Conservation (phyloP, 2,113 vertebrate species). For the Apistogramma diplotaenia region DNA sequence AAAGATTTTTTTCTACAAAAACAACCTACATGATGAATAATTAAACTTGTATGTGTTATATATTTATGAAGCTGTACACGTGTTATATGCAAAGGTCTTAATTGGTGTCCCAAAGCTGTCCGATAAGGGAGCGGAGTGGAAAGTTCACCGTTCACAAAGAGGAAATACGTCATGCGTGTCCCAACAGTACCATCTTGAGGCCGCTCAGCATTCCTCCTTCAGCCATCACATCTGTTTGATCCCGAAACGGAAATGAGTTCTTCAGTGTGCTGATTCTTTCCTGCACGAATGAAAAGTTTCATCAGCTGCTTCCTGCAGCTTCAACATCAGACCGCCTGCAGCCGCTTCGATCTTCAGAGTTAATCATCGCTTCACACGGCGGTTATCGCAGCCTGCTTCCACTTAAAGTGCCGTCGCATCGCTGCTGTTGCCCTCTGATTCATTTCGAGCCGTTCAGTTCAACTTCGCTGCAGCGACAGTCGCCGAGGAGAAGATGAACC, state of each 20-base stretch:
- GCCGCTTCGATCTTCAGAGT: neutral
- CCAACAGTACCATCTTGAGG: slow-evolving; percentile 5
- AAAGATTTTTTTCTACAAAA: too few species aligned
- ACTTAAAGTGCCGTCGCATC: neutral
- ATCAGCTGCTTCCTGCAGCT: neutral
- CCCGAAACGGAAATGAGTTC: neutral
- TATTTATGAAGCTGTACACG: neutral
- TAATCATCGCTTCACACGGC: slow-evolving; percentile 1
- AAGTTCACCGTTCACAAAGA: neutral
- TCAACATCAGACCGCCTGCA: neutral
- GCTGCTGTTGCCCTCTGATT: neutral
- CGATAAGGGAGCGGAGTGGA: neutral
- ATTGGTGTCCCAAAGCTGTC: neutral
- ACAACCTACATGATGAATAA: neutral
- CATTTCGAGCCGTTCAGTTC: neutral
- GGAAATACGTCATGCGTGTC: neutral
- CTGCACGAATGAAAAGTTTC: neutral
- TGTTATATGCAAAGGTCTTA: neutral
- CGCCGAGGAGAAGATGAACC: slow-evolving; percentile 55
- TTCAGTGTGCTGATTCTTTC: neutral
- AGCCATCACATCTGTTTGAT: neutral
- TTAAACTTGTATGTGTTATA: neutral
- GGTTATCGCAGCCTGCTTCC: neutral
- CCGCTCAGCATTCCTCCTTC: neutral
- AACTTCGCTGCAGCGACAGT: neutral